Evolutionary conservation across 2,888 invertebrate species (phyloP).

Genomic region (Drosophila falleni): DNA sequence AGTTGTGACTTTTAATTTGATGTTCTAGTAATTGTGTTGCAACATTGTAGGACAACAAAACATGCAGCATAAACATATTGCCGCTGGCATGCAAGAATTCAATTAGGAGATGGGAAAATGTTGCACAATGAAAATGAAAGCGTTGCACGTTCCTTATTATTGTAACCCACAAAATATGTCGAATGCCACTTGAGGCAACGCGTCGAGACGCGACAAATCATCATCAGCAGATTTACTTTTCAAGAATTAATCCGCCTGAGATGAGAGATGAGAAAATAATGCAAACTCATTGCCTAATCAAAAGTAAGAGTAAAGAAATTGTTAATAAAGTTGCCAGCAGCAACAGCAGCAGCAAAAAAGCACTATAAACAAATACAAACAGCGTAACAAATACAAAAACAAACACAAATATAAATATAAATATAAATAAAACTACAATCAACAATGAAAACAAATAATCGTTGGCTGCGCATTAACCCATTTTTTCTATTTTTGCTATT

Average conservation of each 20-base stretch:
- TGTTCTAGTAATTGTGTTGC: slow-evolving; percentile 45
- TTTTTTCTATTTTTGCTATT: slow-evolving; percentile 52
- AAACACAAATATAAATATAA: slow-evolving; percentile 27
- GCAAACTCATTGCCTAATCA: slow-evolving; percentile 75
- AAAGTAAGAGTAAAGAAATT: slow-evolving; percentile 79
- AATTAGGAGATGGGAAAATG: slow-evolving; percentile 45
- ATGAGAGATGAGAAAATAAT: slow-evolving; percentile 35
- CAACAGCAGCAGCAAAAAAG: slow-evolving; percentile 10
- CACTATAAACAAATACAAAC: slow-evolving; percentile 21
- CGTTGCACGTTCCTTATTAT: slow-evolving; percentile 43
- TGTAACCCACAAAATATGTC: slow-evolving; percentile 64
- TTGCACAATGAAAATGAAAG: slow-evolving; percentile 78
- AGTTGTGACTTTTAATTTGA: slow-evolving; percentile 56
- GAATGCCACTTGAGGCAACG: slow-evolving; percentile 36
- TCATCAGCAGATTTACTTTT: slow-evolving; percentile 78
- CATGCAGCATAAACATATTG: slow-evolving; percentile 26
- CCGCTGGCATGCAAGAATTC: slow-evolving; percentile 68
- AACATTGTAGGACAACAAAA: slow-evolving; percentile 7
- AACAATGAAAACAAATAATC: slow-evolving; percentile 77
- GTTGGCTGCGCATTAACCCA: slow-evolving; percentile 80
- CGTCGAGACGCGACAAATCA: slow-evolving; percentile 66
- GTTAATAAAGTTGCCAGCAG: slow-evolving; percentile 40
- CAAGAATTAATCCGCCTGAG: slow-evolving; percentile 74
- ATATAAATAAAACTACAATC: slow-evolving; percentile 60
- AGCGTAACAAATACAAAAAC: slow-evolving; percentile 17